Conservation (phyloP, 2,797 vertebrate species). For the Lagorchestes hirsutus region DNA sequence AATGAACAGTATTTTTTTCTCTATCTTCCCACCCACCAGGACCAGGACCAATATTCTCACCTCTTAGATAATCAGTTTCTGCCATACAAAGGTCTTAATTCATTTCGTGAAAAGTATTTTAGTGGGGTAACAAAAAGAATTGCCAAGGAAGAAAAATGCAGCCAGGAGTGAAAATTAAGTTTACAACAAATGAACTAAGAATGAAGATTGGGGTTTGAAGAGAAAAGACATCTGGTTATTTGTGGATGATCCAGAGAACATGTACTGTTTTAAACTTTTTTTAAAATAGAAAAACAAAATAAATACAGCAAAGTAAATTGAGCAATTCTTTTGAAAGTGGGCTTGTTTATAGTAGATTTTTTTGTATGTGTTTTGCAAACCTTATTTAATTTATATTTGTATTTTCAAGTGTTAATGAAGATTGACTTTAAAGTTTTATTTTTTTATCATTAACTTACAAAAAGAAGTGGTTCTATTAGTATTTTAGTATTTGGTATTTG, state of each 20-base stretch:
- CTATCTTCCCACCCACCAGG: slow-evolving; percentile 86
- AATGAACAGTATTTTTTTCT: slow-evolving; percentile 50
- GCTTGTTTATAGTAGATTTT: slow-evolving; percentile 85
- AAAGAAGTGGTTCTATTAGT: slow-evolving; percentile 82
- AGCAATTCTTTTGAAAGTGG: slow-evolving; percentile 83
- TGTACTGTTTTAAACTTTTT: slow-evolving; percentile 81
- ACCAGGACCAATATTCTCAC: slow-evolving; percentile 87
- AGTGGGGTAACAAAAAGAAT: slow-evolving; percentile 94
- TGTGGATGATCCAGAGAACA: slow-evolving; percentile 80
- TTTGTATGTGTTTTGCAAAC: slow-evolving; percentile 83
- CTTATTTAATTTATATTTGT: slow-evolving; percentile 87
- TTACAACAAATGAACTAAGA: slow-evolving; percentile 74
- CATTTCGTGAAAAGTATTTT: slow-evolving; percentile 99
- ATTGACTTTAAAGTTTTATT: slow-evolving; percentile 83
- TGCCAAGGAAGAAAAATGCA: slow-evolving; percentile 88
- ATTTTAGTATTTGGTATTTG: slow-evolving; percentile 72
- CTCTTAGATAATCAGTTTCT: slow-evolving; percentile 87
- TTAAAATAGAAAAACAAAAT: slow-evolving; percentile 72
- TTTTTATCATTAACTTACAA: slow-evolving; percentile 80
- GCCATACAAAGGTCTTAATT: slow-evolving; percentile 94
- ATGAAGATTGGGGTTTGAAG: slow-evolving; percentile 70
- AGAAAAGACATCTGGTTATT: slow-evolving; percentile 80
- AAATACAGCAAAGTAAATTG: slow-evolving; percentile 82
- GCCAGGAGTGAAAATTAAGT: slow-evolving; percentile 82
- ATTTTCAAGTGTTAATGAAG: slow-evolving; percentile 83